These are phyloP conservation scores for Drosophila fulvimacula DNA, from an alignment of 2,888 invertebrate species.

Conservation along the genomic window DNA sequence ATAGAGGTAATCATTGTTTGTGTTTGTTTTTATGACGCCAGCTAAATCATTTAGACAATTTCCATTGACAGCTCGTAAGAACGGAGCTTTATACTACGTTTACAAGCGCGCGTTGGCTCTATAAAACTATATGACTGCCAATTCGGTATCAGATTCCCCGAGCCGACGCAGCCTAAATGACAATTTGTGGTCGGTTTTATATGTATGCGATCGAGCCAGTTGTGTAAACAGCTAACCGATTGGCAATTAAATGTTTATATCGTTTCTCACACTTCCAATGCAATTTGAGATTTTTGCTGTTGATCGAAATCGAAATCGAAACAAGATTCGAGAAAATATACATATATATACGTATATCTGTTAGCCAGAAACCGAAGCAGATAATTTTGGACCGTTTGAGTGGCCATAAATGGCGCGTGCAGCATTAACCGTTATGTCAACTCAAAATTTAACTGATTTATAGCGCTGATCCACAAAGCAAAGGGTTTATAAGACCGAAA, in stretches of 20 bases:
- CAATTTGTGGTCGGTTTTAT: slow-evolving; percentile 72
- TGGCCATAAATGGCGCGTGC: slow-evolving; percentile 63
- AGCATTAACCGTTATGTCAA: slow-evolving; percentile 54
- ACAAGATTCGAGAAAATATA: not conserved
- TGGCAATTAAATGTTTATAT: slow-evolving; percentile 73
- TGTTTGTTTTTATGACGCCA: slow-evolving; percentile 26
- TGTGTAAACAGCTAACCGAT: slow-evolving; percentile 44
- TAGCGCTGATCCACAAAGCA: slow-evolving; percentile 56
- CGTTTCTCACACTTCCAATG: slow-evolving; percentile 69
- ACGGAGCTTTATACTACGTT: slow-evolving; percentile 34
- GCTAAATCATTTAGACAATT: slow-evolving; percentile 32
- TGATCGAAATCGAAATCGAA: slow-evolving; percentile 42
- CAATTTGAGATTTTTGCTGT: slow-evolving; percentile 42
- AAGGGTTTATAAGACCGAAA: slow-evolving; percentile 54
- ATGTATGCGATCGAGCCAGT: slow-evolving; percentile 37
- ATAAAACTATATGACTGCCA: slow-evolving; percentile 70
- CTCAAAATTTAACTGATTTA: slow-evolving; percentile 62
- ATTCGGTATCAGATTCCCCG: slow-evolving; percentile 50
- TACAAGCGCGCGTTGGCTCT: slow-evolving; percentile 34
- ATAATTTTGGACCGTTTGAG: slow-evolving; percentile 32
- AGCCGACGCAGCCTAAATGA: slow-evolving; percentile 58
- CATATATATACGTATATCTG: not conserved
- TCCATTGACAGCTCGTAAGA: slow-evolving; percentile 34
- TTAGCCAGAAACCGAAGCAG: slow-evolving; percentile 5
- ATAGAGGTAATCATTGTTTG: slow-evolving; percentile 14